These are phyloP conservation scores for Anguilla obscura DNA, from an alignment of 2,797 vertebrate species.

Conservation along the genomic window DNA sequence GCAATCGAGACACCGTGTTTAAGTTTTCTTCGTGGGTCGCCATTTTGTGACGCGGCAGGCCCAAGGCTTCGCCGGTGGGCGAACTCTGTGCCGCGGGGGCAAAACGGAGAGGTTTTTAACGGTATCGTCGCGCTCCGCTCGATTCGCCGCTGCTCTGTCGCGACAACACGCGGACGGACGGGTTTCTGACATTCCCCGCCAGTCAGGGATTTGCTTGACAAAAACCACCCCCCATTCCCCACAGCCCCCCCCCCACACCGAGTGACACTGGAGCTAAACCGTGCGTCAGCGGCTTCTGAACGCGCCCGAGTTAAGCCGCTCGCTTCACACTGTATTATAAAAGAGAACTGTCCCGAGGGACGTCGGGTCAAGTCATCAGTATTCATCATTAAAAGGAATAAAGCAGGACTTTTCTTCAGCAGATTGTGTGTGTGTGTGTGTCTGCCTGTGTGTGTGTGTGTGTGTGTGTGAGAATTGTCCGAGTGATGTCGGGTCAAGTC, in stretches of 20 bases:
- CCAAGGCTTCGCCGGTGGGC: neutral
- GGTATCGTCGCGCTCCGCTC: neutral
- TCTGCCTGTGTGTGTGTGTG: neutral
- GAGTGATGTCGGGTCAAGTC: neutral
- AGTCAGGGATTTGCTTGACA: neutral
- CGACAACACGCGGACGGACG: neutral
- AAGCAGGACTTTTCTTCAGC: neutral
- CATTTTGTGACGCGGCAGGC: neutral
- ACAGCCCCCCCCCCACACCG: neutral
- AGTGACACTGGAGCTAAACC: neutral
- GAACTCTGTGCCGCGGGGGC: neutral
- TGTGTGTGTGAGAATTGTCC: neutral
- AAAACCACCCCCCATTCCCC: neutral
- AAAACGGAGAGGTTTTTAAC: neutral
- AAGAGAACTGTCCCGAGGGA: neutral
- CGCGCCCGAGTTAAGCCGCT: neutral
- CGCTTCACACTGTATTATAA: neutral
- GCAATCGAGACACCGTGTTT: neutral
- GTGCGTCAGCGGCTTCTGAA: neutral
- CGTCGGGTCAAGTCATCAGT: neutral
- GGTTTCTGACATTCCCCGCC: neutral
- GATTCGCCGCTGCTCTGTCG: neutral
- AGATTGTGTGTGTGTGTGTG: neutral
- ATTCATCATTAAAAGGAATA: neutral
- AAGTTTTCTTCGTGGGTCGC: neutral